These are phyloP conservation scores for Cheilosia vulpina DNA, from an alignment of 2,888 invertebrate species.

Conservation along the genomic window DNA sequence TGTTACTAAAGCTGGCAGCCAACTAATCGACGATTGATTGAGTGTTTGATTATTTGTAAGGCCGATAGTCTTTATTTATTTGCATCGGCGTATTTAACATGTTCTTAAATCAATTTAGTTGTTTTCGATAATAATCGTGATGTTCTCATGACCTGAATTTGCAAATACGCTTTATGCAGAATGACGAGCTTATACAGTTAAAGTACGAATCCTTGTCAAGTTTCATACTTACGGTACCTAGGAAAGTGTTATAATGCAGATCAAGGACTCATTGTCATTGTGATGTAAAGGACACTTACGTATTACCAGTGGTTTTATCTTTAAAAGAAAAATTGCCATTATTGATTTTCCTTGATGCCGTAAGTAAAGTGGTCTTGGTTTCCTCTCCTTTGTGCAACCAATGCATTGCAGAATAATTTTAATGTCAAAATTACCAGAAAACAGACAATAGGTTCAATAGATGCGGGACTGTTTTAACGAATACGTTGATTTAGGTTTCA, in stretches of 20 bases:
- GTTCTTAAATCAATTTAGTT: too few relatives aligned
- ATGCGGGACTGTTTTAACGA: too few relatives aligned
- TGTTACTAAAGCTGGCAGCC: too few relatives aligned
- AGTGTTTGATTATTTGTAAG: too few relatives aligned
- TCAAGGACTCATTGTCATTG: slow-evolving; percentile 22
- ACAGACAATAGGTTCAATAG: too few relatives aligned
- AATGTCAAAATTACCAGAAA: not conserved
- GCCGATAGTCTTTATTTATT: too few relatives aligned
- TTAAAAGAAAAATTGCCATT: not conserved
- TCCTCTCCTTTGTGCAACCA: not conserved
- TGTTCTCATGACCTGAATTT: slow-evolving; percentile 8
- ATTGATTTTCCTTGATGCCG: slow-evolving; percentile 11
- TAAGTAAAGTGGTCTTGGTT: not conserved
- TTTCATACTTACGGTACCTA: not conserved
- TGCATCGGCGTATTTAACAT: too few relatives aligned
- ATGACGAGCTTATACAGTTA: not conserved
- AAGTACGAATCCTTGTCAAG: not conserved
- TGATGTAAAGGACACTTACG: slow-evolving; percentile 1
- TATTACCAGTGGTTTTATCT: not conserved
- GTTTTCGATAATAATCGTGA: too few relatives aligned
- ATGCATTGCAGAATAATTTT: not conserved
- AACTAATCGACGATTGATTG: too few relatives aligned
- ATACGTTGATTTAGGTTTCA: too few relatives aligned
- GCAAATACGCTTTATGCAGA: not conserved
- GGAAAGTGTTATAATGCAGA: slow-evolving; percentile 12